Conservation (phyloP, 2,113 vertebrate species). For the Spea bombifrons region DNA sequence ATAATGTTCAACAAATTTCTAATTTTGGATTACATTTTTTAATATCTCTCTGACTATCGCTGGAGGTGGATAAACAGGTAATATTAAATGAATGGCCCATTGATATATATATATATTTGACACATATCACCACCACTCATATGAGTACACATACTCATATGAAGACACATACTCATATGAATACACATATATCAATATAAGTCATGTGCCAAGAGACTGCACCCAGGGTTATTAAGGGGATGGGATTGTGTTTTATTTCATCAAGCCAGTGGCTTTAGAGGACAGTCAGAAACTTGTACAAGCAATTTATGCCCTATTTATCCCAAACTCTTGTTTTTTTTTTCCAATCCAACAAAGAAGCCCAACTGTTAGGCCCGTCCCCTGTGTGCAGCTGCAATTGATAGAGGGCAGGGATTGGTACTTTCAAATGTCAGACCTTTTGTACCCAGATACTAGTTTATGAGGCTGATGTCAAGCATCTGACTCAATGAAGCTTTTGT, state of each 20-base stretch:
- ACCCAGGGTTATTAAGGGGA: slow-evolving; percentile 7
- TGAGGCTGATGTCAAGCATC: slow-evolving; percentile 97
- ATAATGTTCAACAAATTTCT: too few species aligned
- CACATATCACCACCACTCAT: too few species aligned
- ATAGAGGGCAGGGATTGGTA: slow-evolving; percentile 82
- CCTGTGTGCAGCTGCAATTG: slow-evolving; percentile 74
- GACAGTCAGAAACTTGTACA: slow-evolving; percentile 66
- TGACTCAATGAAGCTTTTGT: slow-evolving; percentile 99
- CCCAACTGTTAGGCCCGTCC: slow-evolving; percentile 75
- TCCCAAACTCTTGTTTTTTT: slow-evolving; percentile 74
- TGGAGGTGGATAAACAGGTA: too few species aligned
- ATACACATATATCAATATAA: too few species aligned
- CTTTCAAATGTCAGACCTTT: slow-evolving; percentile 96
- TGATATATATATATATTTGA: too few species aligned
- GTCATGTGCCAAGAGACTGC: slow-evolving; percentile 12
- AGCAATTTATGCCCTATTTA: slow-evolving; percentile 69
- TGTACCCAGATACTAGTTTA: slow-evolving; percentile 96
- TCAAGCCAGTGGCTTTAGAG: slow-evolving; percentile 64
- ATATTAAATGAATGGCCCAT: too few species aligned
- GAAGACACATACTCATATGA: too few species aligned
- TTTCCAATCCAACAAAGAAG: slow-evolving; percentile 62
- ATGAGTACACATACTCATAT: too few species aligned
- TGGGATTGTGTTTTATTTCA: slow-evolving; percentile 24
- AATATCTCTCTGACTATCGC: too few species aligned
- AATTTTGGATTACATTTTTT: too few species aligned